Conservation (phyloP, 2,113 vertebrate species). For the Mola mola region DNA sequence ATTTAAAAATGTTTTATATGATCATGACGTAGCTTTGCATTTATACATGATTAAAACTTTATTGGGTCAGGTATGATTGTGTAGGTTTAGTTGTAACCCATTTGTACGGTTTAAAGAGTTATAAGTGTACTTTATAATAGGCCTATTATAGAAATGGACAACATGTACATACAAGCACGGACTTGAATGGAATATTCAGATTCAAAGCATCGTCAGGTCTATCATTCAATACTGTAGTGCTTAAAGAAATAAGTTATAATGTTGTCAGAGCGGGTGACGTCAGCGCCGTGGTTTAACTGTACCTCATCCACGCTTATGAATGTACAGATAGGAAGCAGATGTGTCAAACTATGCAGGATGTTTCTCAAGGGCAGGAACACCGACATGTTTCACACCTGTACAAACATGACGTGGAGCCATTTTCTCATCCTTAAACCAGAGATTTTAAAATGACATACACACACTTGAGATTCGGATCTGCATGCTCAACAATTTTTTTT, state of each 20-base stretch:
- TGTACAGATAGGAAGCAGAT: slow-evolving; percentile 51
- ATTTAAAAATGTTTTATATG: no score
- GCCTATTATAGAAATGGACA: slow-evolving; percentile 44
- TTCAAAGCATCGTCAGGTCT: slow-evolving; percentile 38
- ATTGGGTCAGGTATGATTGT: slow-evolving; percentile 21
- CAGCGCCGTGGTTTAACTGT: slow-evolving; percentile 36
- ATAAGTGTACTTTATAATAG: slow-evolving; percentile 54
- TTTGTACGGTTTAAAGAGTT: slow-evolving; percentile 23
- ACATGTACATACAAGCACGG: slow-evolving; percentile 52
- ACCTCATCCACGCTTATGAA: slow-evolving; percentile 63
- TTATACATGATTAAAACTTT: slow-evolving; percentile 11
- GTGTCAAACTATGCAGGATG: slow-evolving; percentile 14
- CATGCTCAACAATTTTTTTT: slow-evolving; percentile 22
- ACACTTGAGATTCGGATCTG: slow-evolving; percentile 30
- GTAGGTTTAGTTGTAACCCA: slow-evolving; percentile 24
- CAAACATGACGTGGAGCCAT: slow-evolving; percentile 49
- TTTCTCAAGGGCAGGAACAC: slow-evolving; percentile 8
- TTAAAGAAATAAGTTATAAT: slow-evolving; percentile 10
- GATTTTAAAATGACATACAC: slow-evolving; percentile 14
- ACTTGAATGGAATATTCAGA: slow-evolving; percentile 43
- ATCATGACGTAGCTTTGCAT: slow-evolving; percentile 22
- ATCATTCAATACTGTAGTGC: slow-evolving; percentile 50
- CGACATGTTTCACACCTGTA: slow-evolving; percentile 45
- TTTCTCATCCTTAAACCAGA: slow-evolving; percentile 11
- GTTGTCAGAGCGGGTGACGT: slow-evolving; percentile 13